Evolutionary conservation across 1,140 invertebrate species (phyloP), one percentile per base, ranked within the genome.

Genomic region (Mamestra configurata): DNA sequence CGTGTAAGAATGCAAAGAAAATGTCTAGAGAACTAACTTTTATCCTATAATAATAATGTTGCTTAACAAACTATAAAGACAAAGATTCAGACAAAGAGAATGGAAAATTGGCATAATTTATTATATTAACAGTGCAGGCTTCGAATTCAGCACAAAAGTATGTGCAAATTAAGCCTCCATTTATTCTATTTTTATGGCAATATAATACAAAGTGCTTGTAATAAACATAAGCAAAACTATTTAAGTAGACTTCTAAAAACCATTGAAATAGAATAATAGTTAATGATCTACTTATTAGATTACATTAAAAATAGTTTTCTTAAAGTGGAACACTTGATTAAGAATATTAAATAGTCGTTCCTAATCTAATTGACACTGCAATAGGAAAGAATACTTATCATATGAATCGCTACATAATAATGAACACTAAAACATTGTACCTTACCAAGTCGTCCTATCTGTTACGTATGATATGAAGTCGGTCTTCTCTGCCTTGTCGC

Each of bases 391-490:
- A 77, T 66, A 77, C 75, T 77, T 77, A 77, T 64, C 27, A 40
- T 77, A 77, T 61, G 53, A 66, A 53, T 37, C 59, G 35, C 46
- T 43, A 77, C 27, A 77, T 61, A 57, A 57, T 71, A 79, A 79
- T 79, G 77, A 79, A 79, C 77, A 79, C 77, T 79, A 79, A 68
- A 68, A 68, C 37, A 77, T 77, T 77, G 76, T 77, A 77, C 76
- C 76, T 66, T 77, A 76, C 27, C 15, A 64, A 27, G 15, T 61
- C 70, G 6, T 68, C 18, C 22, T 31, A 59, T 55, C 35, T 13
- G 0, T 66, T 66, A 40, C 61, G 35, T 20, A 11, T 8, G 61
- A 20, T 66, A 13, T 43, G 31, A 66, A 18, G n/a, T 40, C 35
- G 0, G 59, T 37, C 3, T 35, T 40, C 35, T 5, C 57, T 15